Evolutionary conservation across 2,113 vertebrate species (phyloP).

Genomic region (Meleagris gallopavo): DNA sequence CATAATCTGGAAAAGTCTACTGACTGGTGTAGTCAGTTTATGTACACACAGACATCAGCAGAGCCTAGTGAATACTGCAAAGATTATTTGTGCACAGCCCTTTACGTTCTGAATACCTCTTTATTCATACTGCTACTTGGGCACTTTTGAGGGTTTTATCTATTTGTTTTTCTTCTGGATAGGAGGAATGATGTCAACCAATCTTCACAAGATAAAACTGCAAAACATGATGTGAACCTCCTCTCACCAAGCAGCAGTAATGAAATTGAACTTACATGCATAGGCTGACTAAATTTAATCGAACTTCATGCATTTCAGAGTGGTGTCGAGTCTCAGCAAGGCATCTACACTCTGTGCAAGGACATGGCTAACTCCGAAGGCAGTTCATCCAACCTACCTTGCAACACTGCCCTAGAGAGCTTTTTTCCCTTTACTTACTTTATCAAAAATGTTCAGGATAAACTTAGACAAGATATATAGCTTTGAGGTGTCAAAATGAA

Average conservation of each 20-base stretch:
- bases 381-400: neutral
- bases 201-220: neutral
- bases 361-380: neutral
- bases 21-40: neutral
- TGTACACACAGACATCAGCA: neutral
- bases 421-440: neutral
- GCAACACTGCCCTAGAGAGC: neutral
- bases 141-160: neutral
- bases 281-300: neutral
- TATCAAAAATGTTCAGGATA: neutral
- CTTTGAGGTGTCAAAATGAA: neutral
- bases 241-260: neutral
- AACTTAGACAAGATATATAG: neutral
- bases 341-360: neutral
- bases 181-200: neutral
- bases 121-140: neutral
- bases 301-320: neutral
- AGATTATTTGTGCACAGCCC: neutral
- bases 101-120: neutral
- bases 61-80: neutral
- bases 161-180: neutral
- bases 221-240: neutral
- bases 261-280: neutral
- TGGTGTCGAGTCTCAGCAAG: neutral
- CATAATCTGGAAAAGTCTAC: constrained; percentile 1